Base-by-base conservation (phyloP, 2,888 invertebrate species). In the Aelia acuminata region DNA sequence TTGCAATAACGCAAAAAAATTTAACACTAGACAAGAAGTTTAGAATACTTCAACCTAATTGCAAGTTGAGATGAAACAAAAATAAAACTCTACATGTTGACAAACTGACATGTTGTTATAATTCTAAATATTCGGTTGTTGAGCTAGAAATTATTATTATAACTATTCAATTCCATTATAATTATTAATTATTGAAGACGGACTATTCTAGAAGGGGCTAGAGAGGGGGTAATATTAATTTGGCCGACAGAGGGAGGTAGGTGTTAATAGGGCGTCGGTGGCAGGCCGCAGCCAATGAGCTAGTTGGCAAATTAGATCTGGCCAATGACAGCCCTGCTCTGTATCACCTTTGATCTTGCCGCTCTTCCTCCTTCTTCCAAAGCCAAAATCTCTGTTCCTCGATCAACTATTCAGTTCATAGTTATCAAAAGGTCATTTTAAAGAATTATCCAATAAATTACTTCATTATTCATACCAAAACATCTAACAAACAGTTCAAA, bases 221-320 rank as follows among this genome's bases (percentile, higher is more conserved):
- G 63, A 63, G 63, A 57, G 31, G 31, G 31, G 31, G 63, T 63
- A 4, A 63, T 63, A 63, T 63, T 43, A 80, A 80, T 80, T 39
- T 39, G 43, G 43, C 43, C 39, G 22, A 43, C n/a, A n/a, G 4
- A n/a, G 80, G n/a, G 80, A 80, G 80, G 80, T 80, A 80, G 80
- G 80, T 80, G 80, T 43, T 80, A 80, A 80, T 80, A 39, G 80
- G 80, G 43, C 80, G 80, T 80, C 80, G 43, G 43, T 80, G 80
- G 80, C 80, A 80, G 43, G 80, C 80, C 80, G 80, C 80, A 80
- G 80, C 80, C 39, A 80, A 43, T 80, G 43, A 80, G 80, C 80
- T 80, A 80, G 80, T 80, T 80, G 39, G 43, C n/a, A 80, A 80
- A 80, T 80, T 80, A 80, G 80, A 80, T 80, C 80, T 80, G 80